phyloP scores from a whole-genome alignment of 1,140 invertebrate species.

The Drosophila tristis region DNA sequence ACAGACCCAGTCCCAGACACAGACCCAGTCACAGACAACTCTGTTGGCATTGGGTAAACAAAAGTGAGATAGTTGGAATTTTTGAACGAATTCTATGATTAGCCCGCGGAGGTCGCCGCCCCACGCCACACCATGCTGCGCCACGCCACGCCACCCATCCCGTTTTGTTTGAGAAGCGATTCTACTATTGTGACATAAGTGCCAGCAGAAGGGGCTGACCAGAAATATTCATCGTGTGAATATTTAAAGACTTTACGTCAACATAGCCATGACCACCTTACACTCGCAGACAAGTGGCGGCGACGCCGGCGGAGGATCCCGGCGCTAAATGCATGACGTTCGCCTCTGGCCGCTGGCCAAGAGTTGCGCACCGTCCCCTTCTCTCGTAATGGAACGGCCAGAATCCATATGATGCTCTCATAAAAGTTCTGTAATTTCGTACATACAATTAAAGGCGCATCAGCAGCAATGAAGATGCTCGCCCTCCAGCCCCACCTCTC shows the following conservation, averaged over 20 bases:
- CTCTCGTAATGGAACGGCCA: conserved; percentile 16
- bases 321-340: conserved; percentile 69
- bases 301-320: conserved; percentile 3
- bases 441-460: conserved; percentile 20
- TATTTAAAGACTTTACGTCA: conserved; percentile 76
- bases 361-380: conserved; percentile 41
- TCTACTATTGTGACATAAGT: conserved; percentile 54
- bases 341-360: conserved; percentile 60
- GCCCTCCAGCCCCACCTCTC: too few relatives aligned
- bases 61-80: conserved; percentile 35
- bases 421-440: conserved; percentile 8
- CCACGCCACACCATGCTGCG: too few relatives aligned
- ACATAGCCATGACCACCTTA: conserved; percentile 69
- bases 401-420: conserved; percentile 18
- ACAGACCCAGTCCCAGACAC: neutral
- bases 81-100: conserved; percentile 58
- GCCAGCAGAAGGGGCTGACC: conserved; percentile 4
- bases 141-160: conserved; percentile 1
- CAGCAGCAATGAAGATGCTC: conserved; percentile 5
- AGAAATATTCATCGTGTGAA: conserved; percentile 39
- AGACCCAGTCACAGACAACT: neutral
- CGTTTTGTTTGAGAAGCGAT: neutral
- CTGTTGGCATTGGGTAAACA: conserved; percentile 31
- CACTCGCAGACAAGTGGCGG: conserved; percentile 46
- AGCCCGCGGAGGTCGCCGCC: conserved; percentile 52